These are phyloP conservation scores for Gadopsis marmoratus DNA, from an alignment of 2,797 vertebrate genomes.

Conservation along the genomic window DNA sequence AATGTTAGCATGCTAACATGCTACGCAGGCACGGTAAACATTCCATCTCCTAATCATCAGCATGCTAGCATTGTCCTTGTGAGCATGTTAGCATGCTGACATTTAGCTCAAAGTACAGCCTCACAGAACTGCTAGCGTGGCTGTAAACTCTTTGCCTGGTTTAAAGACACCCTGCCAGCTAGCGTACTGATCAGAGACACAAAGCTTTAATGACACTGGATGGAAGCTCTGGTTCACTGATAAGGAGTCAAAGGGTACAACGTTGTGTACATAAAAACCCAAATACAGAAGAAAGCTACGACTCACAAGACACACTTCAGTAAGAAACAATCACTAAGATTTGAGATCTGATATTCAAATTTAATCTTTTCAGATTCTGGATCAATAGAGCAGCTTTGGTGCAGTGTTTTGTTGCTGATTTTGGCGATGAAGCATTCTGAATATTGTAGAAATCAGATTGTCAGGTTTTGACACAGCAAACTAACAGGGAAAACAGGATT, in stretches of 20 bases:
- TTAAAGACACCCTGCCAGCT: neutral
- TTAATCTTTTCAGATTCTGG: neutral
- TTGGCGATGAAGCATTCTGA: too few species aligned
- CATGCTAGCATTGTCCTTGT: neutral
- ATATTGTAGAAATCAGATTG: too few species aligned
- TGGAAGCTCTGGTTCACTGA: neutral
- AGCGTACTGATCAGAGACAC: neutral
- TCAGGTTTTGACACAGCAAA: too few species aligned
- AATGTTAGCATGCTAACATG: neutral
- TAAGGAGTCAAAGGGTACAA: neutral
- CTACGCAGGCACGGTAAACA: too few species aligned
- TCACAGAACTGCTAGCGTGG: neutral
- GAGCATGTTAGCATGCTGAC: neutral
- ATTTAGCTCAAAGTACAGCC: neutral
- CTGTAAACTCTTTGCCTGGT: neutral
- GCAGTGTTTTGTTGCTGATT: neutral
- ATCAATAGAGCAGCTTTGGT: neutral
- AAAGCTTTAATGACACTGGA: neutral
- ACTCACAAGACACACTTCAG: too few species aligned
- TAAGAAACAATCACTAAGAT: neutral
- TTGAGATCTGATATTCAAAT: neutral
- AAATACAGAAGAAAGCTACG: neutral
- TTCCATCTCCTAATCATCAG: neutral
- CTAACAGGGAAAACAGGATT: too few species aligned
- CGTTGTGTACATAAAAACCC: neutral